Evolutionary conservation across 2,888 invertebrate species (phyloP).

Genomic region (Itoplectis maculator): DNA sequence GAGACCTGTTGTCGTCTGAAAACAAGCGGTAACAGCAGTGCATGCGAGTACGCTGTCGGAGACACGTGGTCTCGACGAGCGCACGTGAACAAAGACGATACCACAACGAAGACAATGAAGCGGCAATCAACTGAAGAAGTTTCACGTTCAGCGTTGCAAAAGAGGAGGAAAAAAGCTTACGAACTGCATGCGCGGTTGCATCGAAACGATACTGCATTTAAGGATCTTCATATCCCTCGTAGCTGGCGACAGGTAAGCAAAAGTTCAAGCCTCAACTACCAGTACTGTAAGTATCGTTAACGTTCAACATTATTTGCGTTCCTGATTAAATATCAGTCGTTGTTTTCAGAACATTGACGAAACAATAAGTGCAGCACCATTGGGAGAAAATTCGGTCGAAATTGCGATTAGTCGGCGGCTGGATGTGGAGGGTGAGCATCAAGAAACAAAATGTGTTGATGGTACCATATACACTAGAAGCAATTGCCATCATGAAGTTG

Average conservation of each 20-base stretch:
- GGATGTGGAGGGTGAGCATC: constrained; percentile 1
- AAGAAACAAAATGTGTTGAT: constrained; percentile 1
- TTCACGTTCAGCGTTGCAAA: constrained; percentile 12
- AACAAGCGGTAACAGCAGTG: not conserved
- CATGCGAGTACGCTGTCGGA: constrained; percentile 1
- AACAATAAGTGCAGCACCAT: not conserved
- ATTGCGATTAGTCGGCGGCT: not conserved
- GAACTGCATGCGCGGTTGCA: constrained; percentile 1
- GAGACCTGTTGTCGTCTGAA: not conserved
- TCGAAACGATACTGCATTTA: constrained; percentile 5
- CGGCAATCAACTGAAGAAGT: constrained; percentile 1
- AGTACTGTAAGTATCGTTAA: constrained; percentile 1
- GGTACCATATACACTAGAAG: not conserved
- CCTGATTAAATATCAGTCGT: constrained; percentile 1
- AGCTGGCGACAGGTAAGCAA: constrained; percentile 18
- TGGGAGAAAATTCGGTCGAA: constrained; percentile 1
- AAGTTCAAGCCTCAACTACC: constrained; percentile 1
- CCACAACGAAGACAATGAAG: constrained; percentile 6
- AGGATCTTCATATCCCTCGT: constrained; percentile 7
- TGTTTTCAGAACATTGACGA: not conserved
- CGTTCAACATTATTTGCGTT: constrained; percentile 1
- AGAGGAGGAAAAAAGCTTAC: constrained; percentile 14
- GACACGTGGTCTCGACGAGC: not conserved
- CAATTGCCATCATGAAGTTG: constrained; percentile 1
- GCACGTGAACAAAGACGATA: not conserved